Base-by-base conservation (phyloP, 2,888 invertebrate genomes). In the Seira sanloemensis region DNA sequence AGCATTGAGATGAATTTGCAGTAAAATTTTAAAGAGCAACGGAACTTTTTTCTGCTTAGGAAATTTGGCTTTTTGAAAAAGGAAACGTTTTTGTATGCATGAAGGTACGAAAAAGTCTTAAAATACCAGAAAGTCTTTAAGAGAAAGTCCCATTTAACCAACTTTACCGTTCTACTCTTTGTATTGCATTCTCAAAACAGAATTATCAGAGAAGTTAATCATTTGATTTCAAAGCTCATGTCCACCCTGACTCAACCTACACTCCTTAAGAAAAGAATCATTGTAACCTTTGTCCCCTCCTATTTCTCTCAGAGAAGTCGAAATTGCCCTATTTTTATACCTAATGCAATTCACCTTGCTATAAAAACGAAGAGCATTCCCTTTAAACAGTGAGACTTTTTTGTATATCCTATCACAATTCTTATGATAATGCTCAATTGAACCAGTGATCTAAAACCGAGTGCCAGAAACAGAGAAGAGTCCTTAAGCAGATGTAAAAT, bases 371-470 rank as follows among this genome's bases (percentile, higher is more conserved):
- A 37, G 37, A 7, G 37, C n/a, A 37, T 37, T 7, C 12, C 37
- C 37, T 37, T 4, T 37, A 37, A 37, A 37, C 37, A n/a, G n/a
- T 37, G 4, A 4, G 5, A 37, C 37, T 12, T 37, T 12, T 37
- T 12, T 12, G 5, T 7, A 4, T 12, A 37, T 37, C 37, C 37
- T 18, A 58, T 18, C n/a, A n/a, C 58, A 16, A 16, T 58, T 58
- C 58, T 58, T 58, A 71, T 50, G 50, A 27, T 71, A 26, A 69
- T 50, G 71, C 50, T 50, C 71, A 9, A 71, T 71, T 71, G 71
- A 50, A 21, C 71, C 50, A 26, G 46, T 71, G 71, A 21, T 71
- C 50, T 50, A 58, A 58, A 58, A 58, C 2, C n/a, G 2, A 4
- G 18, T 58, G 58, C 58, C 58, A 58, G 58, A 18, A 58, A 23